Evolutionary conservation across 1,140 invertebrate genomes (phyloP), one percentile per base, ranked within the genome.

Genomic region (Platyscapa corneri): DNA sequence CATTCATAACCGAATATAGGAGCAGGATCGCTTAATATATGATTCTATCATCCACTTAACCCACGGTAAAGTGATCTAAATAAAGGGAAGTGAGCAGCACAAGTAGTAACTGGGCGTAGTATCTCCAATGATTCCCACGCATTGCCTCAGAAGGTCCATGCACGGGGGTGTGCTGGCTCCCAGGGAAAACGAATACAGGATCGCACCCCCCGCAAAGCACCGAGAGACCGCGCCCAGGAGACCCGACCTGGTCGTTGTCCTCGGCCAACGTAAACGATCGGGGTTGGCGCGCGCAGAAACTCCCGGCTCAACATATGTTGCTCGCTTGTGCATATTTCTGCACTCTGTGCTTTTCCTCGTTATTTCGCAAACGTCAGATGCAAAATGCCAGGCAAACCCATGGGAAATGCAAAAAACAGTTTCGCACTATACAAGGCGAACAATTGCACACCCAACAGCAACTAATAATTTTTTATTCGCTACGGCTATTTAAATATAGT

Each of bases 271-370:
- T 34, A 32, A 30, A 27, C 56, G 23, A 3, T 10, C 18, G 27
- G n/a, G 60, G 12, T 12, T 14, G 27, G n/a, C n/a, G n/a, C n/a
- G n/a, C n/a, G n/a, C n/a, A n/a, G n/a, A n/a, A n/a, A n/a, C n/a
- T n/a, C n/a, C 30, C 10, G 37, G 3, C 56, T 60, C 56, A 27
- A 75, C 85, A 89, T 87, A 87, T 75, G 72, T 49, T 85, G 32
- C 49, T 87, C 78, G 23, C 87, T 39, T 42, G 86, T 82, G 67
- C 81, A 56, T 46, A 82, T 64, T 79, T 79, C 1, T 16, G 32
- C 49, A 60, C 32, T 27, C 46, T 30, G 70, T 30, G 72, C 42
- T 76, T 83, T 81, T 49, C 82, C 42, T 46, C 42, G 6, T 32
- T 20, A 16, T 20, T 23, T 34, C 46, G 42, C 46, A 20, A 32